Conservation (phyloP, 2,888 invertebrate genomes). For the Smittia sp. region DNA sequence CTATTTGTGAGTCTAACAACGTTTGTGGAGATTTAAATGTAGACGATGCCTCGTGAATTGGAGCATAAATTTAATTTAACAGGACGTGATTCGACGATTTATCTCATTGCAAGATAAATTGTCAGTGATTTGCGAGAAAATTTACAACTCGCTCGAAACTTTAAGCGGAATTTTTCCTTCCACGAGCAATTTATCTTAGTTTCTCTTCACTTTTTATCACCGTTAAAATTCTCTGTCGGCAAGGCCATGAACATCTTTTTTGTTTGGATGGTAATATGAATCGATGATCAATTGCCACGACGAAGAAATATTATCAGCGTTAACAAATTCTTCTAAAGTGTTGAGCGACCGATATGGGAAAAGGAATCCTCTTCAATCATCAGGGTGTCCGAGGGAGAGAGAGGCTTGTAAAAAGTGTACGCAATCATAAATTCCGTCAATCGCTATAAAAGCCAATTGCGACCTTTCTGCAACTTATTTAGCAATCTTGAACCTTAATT, state of each 20-base stretch:
- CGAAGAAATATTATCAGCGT: slow-evolving; percentile 2
- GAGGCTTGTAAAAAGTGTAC: not conserved
- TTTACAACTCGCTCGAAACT: not conserved
- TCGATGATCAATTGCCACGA: slow-evolving; percentile 29
- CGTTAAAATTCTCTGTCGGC: not conserved
- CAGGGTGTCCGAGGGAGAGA: slow-evolving; percentile 6
- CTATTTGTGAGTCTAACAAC: not conserved
- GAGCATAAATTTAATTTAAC: slow-evolving; percentile 15
- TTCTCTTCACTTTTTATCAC: not conserved
- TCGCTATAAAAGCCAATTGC: no score
- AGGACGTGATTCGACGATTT: slow-evolving; percentile 25
- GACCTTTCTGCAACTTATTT: no score
- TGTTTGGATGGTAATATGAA: slow-evolving; percentile 2
- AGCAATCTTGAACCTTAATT: no score
- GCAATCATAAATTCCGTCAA: not conserved
- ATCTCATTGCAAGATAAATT: slow-evolving; percentile 23
- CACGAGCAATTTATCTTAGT: slow-evolving; percentile 10
- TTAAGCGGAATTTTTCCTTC: not conserved
- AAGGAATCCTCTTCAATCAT: slow-evolving; percentile 37
- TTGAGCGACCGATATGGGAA: slow-evolving; percentile 14
- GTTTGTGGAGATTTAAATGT: not conserved
- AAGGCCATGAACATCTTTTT: not conserved
- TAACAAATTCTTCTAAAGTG: slow-evolving; percentile 24
- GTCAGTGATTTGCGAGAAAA: slow-evolving; percentile 26
- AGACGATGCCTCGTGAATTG: not conserved